Evolutionary conservation across 2,113 vertebrate genomes (phyloP), one percentile per base, ranked within the genome.

Genomic region (Stercorarius parasiticus): DNA sequence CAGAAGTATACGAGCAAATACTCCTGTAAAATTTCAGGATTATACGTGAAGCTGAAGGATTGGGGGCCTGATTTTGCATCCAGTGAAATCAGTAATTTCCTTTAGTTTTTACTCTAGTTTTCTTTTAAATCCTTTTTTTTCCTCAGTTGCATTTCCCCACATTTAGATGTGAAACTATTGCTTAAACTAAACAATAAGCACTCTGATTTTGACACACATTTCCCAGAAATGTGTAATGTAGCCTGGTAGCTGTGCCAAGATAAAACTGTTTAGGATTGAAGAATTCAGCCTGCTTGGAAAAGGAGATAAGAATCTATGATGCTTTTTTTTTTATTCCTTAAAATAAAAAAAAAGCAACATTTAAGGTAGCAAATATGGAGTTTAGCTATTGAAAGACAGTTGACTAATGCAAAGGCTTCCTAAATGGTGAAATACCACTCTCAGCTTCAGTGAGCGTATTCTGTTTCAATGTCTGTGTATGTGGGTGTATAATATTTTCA

Each of bases 241-340:
- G 70, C 53, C 89, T 55, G 67, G 55, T 45, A 76, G 58, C 88
- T 88, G 82, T 95, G 92, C 97, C 95, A 94, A 94, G 92, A 92
- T 34, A 93, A 91, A 96, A 90, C 66, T 65, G 40, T 59, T 95
- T 21, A 62, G 34, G n/a, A 94, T 9, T 72, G 85, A 80, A 90
- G 58, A 91, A 82, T 89, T 93, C 49, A 86, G 66, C 10, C 74
- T 90, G 32, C 84, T 77, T 90, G 82, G 87, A 73, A 93, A 90
- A 90, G 34, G 21, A 91, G 90, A 85, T 95, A 86, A 94, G 42
- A 45, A 90, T 90, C 84, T 73, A 8, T 42, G 22, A 42, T 62
- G 50, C 8, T 8, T 40, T 18, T 47, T 10, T 52, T 45, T 32
- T 53, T 38, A 45, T 45, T 45, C 45, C 47, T 49, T 49, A 49